A percentile compares a stretch with the other conserved stretches of the same genome.
These are phyloP conservation scores for Phenganax stokvisi DNA, from an alignment of 92 coral and sea anemone genomes.

Conservation along the genomic window DNA sequence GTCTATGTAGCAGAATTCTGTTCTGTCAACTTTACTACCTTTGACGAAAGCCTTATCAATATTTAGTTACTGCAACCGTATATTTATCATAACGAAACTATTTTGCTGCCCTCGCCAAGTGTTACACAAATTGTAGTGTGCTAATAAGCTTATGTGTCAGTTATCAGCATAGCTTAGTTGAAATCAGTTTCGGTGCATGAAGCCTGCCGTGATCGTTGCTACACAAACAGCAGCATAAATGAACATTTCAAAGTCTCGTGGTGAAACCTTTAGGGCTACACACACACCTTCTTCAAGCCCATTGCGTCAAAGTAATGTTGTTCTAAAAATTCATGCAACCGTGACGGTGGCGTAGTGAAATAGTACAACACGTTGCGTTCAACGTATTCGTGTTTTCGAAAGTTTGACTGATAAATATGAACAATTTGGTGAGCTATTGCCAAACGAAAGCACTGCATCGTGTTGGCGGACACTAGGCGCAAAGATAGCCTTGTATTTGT, in stretches of 20 bases:
- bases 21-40: neutral
- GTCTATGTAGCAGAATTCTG: neutral
- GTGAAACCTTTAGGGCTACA: neutral
- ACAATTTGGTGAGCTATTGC: neutral
- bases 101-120: neutral
- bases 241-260: neutral
- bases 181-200: too few relatives aligned
- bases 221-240: neutral
- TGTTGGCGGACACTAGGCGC: neutral
- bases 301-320: constrained; percentile 1
- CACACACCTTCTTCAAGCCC: neutral
- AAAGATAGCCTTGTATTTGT: neutral
- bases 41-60: neutral
- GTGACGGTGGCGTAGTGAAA: neutral
- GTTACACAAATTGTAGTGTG: too few relatives aligned
- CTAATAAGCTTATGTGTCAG: too few relatives aligned
- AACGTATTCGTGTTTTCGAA: neutral
- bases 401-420: neutral
- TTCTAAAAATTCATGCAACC: neutral
- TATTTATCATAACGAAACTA: neutral
- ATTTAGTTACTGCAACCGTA: neutral
- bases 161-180: too few relatives aligned
- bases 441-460: neutral
- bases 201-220: neutral
- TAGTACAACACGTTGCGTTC: neutral